Percentiles rank a stretch among this genome's conserved stretches.
These are phyloP conservation scores for Pinna nobilis DNA, from an alignment of 1,140 invertebrate species.

Conservation along the genomic window DNA sequence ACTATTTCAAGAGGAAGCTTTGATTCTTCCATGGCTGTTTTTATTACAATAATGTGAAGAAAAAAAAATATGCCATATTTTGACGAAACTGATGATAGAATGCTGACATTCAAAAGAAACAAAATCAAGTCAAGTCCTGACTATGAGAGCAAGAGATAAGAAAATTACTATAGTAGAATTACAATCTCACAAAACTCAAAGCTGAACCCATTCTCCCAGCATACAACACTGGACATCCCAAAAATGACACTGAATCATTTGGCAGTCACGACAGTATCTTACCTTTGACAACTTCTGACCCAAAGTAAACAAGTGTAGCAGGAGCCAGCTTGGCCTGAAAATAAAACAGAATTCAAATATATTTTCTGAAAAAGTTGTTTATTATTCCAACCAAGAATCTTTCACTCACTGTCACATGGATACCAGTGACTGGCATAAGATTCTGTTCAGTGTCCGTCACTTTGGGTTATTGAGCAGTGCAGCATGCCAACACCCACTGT, in stretches of 20 bases:
- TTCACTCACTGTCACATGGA: neutral
- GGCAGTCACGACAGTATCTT: neutral
- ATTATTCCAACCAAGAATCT: neutral
- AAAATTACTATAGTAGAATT: too few relatives aligned
- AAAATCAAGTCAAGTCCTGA: too few relatives aligned
- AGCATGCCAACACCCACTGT: neutral
- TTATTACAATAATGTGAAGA: too few relatives aligned
- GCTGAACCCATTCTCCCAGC: neutral
- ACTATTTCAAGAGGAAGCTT: too few relatives aligned
- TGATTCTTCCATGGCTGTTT: too few relatives aligned
- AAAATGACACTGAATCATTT: neutral
- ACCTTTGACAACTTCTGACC: constrained; percentile 61
- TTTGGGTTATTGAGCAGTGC: too few relatives aligned
- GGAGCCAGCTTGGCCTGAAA: constrained; percentile 82
- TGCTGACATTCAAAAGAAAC: too few relatives aligned
- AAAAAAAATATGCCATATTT: too few relatives aligned
- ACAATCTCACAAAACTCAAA: too few relatives aligned
- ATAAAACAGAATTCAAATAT: neutral
- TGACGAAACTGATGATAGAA: too few relatives aligned
- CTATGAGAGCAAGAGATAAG: too few relatives aligned
- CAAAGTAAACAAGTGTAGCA: constrained; percentile 84
- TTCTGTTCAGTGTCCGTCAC: too few relatives aligned
- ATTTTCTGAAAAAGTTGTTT: neutral
- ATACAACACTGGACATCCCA: neutral
- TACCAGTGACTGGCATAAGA: neutral